Conservation (phyloP, 2,888 invertebrate genomes). For the Psylliodes chrysocephalus region DNA sequence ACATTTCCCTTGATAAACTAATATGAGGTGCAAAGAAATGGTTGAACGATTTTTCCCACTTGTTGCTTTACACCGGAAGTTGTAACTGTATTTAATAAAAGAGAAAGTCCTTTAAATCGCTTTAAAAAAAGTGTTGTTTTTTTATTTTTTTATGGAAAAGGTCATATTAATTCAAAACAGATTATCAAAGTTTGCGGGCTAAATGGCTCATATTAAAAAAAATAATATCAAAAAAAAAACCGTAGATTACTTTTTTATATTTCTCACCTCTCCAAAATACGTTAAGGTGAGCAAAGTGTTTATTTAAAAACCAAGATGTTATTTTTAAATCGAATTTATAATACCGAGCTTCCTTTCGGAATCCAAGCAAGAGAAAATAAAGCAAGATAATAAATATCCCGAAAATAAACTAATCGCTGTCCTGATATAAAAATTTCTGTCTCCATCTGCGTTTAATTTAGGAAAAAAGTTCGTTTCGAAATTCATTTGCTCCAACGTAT, state of each 20-base stretch:
- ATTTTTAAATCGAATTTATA: slow-evolving; percentile 6
- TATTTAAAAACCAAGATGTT: neutral
- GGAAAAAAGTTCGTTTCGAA: neutral
- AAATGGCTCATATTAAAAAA: too few species aligned
- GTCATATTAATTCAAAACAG: too few species aligned
- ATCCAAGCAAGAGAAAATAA: slow-evolving; percentile 1
- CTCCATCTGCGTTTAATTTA: neutral
- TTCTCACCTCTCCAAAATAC: too few species aligned
- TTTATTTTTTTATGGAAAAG: too few species aligned
- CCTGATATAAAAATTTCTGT: slow-evolving; percentile 9
- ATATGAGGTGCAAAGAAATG: neutral
- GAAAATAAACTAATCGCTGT: slow-evolving; percentile 10
- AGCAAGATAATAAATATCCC: slow-evolving; percentile 16
- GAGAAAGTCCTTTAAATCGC: too few species aligned
- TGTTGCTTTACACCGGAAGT: neutral
- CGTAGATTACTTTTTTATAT: too few species aligned
- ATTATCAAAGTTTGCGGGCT: too few species aligned
- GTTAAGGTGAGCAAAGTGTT: too few species aligned
- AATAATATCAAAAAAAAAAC: too few species aligned
- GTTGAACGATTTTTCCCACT: neutral
- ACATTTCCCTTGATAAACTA: neutral
- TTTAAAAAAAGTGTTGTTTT: too few species aligned
- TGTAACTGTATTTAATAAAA: too few species aligned
- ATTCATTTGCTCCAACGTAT: too few species aligned
- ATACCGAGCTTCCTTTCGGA: neutral